These are phyloP conservation scores for Drymonia ruficornis DNA, from an alignment of 2,888 invertebrate species.

Conservation along the genomic window DNA sequence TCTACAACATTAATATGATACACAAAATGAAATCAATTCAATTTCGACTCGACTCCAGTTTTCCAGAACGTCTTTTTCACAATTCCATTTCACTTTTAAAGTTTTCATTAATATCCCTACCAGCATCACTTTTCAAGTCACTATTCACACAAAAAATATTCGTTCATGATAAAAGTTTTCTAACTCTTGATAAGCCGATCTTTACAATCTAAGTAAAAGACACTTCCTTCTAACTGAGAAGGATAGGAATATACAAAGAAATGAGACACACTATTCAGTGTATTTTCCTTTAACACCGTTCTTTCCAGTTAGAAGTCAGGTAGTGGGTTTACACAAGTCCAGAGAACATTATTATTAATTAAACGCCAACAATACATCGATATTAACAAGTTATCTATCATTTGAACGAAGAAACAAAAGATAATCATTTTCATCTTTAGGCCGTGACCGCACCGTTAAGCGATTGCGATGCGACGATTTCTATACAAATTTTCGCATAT, in stretches of 20 bases:
- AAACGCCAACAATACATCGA: not conserved
- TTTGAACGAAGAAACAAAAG: slow-evolving; percentile 8
- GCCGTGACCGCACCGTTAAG: too few species aligned
- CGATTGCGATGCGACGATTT: too few species aligned
- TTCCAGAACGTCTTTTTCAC: slow-evolving; percentile 12
- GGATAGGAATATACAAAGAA: too few species aligned
- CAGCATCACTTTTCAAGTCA: slow-evolving; percentile 15
- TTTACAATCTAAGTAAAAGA: not conserved
- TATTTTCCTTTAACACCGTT: not conserved
- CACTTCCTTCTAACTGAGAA: too few species aligned
- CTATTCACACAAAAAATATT: slow-evolving; percentile 9
- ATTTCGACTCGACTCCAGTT: not conserved
- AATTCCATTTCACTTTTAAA: slow-evolving; percentile 21
- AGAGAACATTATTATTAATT: not conserved
- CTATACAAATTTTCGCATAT: too few species aligned
- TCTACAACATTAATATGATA: slow-evolving; percentile 37
- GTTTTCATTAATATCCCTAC: slow-evolving; percentile 12
- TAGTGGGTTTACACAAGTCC: not conserved
- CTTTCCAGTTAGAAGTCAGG: not conserved
- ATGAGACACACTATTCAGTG: not conserved
- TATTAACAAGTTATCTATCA: not conserved
- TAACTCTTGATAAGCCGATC: not conserved
- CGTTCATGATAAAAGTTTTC: not conserved
- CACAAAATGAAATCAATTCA: slow-evolving; percentile 18
- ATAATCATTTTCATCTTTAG: slow-evolving; percentile 24